phyloP scores from a whole-genome alignment of 2,797 vertebrate species.

The Eurystomus glaucurus region DNA sequence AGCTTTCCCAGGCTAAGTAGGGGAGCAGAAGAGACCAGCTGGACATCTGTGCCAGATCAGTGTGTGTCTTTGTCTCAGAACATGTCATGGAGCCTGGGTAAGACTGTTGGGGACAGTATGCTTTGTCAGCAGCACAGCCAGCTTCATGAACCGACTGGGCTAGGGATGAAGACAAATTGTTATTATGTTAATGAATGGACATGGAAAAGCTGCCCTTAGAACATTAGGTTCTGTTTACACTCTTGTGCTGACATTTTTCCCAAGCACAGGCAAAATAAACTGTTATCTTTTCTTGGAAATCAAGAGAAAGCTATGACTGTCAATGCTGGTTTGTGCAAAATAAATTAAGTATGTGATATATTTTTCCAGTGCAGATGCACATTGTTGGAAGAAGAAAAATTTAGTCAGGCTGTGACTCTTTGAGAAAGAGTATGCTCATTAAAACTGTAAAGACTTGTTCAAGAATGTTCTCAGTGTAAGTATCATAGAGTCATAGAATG shows the following conservation, averaged over 20 bases:
- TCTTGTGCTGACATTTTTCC: neutral
- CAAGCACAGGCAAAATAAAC: neutral
- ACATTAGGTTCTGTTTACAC: neutral
- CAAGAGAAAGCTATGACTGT: neutral
- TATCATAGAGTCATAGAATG: neutral
- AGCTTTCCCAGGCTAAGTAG: neutral
- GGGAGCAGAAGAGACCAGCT: neutral
- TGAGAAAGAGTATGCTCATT: neutral
- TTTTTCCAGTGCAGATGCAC: neutral
- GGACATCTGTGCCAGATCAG: neutral
- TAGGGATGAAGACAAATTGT: neutral
- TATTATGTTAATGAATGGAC: neutral
- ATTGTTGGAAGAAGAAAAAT: neutral
- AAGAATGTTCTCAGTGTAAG: neutral
- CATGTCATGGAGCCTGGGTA: neutral
- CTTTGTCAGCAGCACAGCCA: neutral
- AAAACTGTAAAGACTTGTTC: neutral
- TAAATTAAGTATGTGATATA: neutral
- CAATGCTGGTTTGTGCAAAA: neutral
- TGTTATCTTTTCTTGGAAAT: neutral
- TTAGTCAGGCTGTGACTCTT: neutral
- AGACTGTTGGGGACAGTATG: neutral
- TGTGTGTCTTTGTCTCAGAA: neutral
- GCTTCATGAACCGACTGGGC: neutral
- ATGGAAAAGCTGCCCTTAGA: neutral